Evolutionary conservation across 2,113 vertebrate species (phyloP).

Genomic region (Fulmarus glacialis): DNA sequence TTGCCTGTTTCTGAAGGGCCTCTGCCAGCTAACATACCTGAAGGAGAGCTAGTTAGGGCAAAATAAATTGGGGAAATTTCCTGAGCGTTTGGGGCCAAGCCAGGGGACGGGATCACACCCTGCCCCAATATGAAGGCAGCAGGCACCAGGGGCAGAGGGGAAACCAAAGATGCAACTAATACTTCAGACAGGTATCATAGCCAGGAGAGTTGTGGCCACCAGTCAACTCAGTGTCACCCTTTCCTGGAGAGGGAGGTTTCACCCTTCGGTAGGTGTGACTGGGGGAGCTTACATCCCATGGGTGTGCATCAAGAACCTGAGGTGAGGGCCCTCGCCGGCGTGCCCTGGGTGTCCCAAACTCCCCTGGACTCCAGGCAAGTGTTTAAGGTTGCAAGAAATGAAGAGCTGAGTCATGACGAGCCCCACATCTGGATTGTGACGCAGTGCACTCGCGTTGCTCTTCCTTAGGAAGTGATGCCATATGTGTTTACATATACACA

Average conservation of each 20-base stretch:
- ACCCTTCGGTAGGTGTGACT: rapidly evolving
- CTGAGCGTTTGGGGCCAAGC: neutral
- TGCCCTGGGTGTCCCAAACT: neutral
- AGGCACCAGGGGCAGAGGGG: neutral
- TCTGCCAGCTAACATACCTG: neutral
- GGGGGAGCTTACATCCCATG: neutral
- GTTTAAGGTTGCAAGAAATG: neutral
- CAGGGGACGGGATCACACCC: neutral
- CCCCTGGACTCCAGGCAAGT: neutral
- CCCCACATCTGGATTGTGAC: neutral
- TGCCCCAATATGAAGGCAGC: neutral
- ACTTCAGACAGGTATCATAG: neutral
- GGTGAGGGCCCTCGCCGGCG: rapidly evolving
- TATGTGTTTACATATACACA: neutral
- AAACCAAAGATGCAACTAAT: neutral
- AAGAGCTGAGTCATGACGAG: neutral
- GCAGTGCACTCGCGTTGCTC: rapidly evolving
- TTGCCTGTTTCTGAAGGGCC: neutral
- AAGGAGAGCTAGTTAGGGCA: neutral
- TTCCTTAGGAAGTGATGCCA: neutral
- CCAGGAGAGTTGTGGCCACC: neutral
- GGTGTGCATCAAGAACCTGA: rapidly evolving
- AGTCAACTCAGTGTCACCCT: neutral
- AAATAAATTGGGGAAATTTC: neutral
- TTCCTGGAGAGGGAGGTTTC: neutral